These are phyloP conservation scores for Heliconius hermathena DNA, from an alignment of 1,140 invertebrate species.

Conservation along the genomic window DNA sequence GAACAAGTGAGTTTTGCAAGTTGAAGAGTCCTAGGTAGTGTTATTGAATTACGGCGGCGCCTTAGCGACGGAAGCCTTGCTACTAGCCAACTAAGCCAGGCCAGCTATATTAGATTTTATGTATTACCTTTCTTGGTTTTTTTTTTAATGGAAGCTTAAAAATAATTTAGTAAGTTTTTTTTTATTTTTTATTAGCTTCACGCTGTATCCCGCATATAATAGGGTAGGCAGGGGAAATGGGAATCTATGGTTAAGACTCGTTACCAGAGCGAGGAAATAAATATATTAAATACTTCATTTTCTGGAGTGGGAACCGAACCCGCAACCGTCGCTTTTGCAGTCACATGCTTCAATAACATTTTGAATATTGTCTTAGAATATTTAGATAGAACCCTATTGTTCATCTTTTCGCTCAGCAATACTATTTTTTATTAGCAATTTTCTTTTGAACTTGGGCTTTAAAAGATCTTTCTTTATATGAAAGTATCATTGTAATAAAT, in stretches of 20 bases:
- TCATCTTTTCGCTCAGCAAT: background rate
- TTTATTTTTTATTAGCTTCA: too few species aligned
- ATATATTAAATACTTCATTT: too few species aligned
- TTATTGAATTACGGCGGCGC: constrained; percentile 3
- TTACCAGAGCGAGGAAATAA: too few species aligned
- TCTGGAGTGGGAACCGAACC: too few species aligned
- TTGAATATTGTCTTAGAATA: too few species aligned
- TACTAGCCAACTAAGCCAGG: background rate
- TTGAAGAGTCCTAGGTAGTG: background rate
- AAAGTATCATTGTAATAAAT: background rate
- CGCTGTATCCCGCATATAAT: too few species aligned
- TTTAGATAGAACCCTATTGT: too few species aligned
- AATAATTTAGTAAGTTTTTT: background rate
- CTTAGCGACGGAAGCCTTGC: background rate
- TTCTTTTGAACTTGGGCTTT: background rate
- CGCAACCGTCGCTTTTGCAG: too few species aligned
- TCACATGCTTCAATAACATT: too few species aligned
- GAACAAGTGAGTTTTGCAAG: background rate
- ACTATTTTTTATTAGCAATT: background rate
- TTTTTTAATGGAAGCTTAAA: background rate
- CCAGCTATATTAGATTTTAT: background rate
- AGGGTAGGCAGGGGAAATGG: too few species aligned
- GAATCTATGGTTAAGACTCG: too few species aligned
- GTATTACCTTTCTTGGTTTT: background rate
- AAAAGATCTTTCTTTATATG: background rate